Conservation (phyloP, 2,888 invertebrate species). For the Cephus sareptanus region DNA sequence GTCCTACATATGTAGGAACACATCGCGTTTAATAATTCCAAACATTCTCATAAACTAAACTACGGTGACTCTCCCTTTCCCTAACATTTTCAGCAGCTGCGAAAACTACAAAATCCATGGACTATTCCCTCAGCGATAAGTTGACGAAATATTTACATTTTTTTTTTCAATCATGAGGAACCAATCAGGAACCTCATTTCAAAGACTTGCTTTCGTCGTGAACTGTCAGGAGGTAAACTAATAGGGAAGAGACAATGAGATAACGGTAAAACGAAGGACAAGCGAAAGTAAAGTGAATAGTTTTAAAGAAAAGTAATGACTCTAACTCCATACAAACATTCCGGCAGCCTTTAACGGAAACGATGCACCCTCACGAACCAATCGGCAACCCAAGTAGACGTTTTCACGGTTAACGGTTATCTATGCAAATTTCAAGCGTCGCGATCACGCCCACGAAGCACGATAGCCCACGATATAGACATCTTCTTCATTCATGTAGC, state of each 20-base stretch:
- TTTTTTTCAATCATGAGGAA: not conserved
- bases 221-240: not conserved
- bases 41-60: not conserved
- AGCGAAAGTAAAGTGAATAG: not conserved
- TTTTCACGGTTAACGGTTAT: constrained; percentile 16
- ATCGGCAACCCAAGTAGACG: not conserved
- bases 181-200: not conserved
- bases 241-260: not conserved
- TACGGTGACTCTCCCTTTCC: not conserved
- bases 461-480: constrained; percentile 16
- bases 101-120: not conserved
- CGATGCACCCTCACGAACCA: not conserved
- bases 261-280: not conserved
- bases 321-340: not conserved
- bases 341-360: constrained; percentile 2
- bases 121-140: not conserved
- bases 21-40: not conserved
- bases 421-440: constrained; percentile 36
- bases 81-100: not conserved
- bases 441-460: constrained; percentile 24
- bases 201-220: not conserved
- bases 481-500: constrained; percentile 22
- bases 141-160: not conserved
- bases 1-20: not conserved
- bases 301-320: not conserved